Conservation (phyloP, 2,888 invertebrate genomes). For the Drosophila putrida region DNA sequence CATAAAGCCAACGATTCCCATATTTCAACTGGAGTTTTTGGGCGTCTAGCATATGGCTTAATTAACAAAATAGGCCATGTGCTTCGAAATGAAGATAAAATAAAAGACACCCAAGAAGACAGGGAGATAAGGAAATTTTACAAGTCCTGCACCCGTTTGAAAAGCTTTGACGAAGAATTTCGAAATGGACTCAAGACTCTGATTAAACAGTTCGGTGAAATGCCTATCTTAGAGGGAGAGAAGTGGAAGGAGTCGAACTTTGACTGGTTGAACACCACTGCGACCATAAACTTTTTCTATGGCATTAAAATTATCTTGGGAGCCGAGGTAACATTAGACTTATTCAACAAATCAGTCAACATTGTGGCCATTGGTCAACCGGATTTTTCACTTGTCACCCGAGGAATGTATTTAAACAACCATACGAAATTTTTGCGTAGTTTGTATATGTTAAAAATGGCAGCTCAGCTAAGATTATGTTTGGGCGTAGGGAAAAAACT, state of each 20-base stretch:
- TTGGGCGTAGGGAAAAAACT: slow-evolving; percentile 56
- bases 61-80: slow-evolving; percentile 64
- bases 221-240: slow-evolving; percentile 71
- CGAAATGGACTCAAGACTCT: slow-evolving; percentile 53
- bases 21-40: slow-evolving; percentile 76
- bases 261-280: slow-evolving; percentile 77
- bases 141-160: slow-evolving; percentile 70
- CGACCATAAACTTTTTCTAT: slow-evolving; percentile 63
- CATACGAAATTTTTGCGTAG: slow-evolving; percentile 37
- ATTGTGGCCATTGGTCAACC: slow-evolving; percentile 67
- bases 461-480: slow-evolving; percentile 48
- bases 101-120: slow-evolving; percentile 70
- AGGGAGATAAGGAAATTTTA: slow-evolving; percentile 79
- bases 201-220: slow-evolving; percentile 76
- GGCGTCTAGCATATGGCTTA: slow-evolving; percentile 65
- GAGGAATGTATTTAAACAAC: slow-evolving; percentile 66
- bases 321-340: slow-evolving; percentile 59
- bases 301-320: slow-evolving; percentile 66
- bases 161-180: slow-evolving; percentile 37
- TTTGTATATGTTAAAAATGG: slow-evolving; percentile 31
- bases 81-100: slow-evolving; percentile 37
- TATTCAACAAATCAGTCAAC: slow-evolving; percentile 61
- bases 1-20: slow-evolving; percentile 66
- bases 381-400: slow-evolving; percentile 58
- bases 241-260: slow-evolving; percentile 74